A percentile compares a stretch with the other conserved stretches of the same genome.
Conservation (phyloP, 2,797 vertebrate species). For the Parotocinclus haroldoi region DNA sequence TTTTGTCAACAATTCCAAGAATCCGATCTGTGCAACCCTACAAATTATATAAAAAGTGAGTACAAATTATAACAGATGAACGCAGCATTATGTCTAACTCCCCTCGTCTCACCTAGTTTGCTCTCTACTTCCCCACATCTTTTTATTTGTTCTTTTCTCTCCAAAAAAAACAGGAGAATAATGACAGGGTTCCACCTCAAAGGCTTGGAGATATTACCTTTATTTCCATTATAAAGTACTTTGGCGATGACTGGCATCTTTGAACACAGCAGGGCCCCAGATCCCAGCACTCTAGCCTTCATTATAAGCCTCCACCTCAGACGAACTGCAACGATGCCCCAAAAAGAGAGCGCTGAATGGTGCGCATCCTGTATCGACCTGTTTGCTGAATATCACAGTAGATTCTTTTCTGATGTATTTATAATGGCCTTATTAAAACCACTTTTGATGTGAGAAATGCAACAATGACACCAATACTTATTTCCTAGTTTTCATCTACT, state of each 20-base stretch:
- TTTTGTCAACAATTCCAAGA: too few species aligned
- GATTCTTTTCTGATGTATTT: conserved; percentile 77
- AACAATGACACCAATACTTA: conserved; percentile 65
- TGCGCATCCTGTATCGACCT: conserved; percentile 78
- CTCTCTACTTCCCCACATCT: conserved; percentile 30
- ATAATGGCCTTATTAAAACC: conserved; percentile 79
- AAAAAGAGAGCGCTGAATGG: conserved; percentile 71
- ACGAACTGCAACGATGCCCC: conserved; percentile 58
- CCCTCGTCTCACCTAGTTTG: conserved; percentile 28
- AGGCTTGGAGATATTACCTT: conserved; percentile 68
- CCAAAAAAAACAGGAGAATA: conserved; percentile 50
- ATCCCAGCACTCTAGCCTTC: conserved; percentile 64
- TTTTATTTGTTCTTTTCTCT: conserved; percentile 40
- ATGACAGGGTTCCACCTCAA: conserved; percentile 56
- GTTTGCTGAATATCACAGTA: conserved; percentile 77
- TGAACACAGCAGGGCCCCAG: conserved; percentile 71
- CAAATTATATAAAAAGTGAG: neutral
- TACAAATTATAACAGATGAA: conserved; percentile 2
- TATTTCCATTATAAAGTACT: conserved; percentile 74
- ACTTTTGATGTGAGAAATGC: conserved; percentile 75
- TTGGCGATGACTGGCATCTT: conserved; percentile 66
- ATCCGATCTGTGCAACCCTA: neutral
- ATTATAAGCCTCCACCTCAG: conserved; percentile 65
- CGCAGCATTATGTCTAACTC: conserved; percentile 1
- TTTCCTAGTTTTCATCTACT: conserved; percentile 56